Conservation (phyloP, 2,113 vertebrate genomes). For the Rhadina sibilatrix region DNA sequence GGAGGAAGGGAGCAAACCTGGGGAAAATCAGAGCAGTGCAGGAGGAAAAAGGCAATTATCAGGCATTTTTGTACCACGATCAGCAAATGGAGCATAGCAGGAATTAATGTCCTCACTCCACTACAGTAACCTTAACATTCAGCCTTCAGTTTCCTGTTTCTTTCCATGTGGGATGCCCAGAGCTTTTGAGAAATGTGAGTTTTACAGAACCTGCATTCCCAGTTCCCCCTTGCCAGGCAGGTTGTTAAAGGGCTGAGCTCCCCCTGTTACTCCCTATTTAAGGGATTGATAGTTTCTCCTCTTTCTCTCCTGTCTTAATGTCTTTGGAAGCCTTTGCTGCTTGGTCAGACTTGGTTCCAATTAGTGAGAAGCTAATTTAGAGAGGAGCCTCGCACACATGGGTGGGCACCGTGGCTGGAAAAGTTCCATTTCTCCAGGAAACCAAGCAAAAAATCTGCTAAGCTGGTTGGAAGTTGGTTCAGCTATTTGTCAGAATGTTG, state of each 20-base stretch:
- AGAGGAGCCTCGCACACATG: background rate
- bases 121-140: background rate
- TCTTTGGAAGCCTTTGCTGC: background rate
- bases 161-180: background rate
- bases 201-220: background rate
- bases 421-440: conserved; percentile 38
- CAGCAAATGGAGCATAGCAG: accelerated
- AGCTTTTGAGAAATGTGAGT: background rate
- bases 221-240: background rate
- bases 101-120: background rate
- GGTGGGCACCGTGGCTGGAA: background rate
- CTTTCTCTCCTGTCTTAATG: background rate
- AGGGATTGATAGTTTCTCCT: background rate
- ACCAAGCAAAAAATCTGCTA: conserved; percentile 21
- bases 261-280: background rate
- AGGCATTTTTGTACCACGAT: background rate
- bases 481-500: background rate
- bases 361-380: conserved; percentile 19
- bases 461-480: background rate
- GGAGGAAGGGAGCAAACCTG: background rate
- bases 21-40: background rate
- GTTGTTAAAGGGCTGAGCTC: background rate
- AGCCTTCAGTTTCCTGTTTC: background rate
- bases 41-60: background rate
- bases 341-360: background rate